Evolutionary conservation across 1,140 invertebrate species (phyloP), one percentile per base, ranked within the genome.

Genomic region (Tetramorium parvispinum): DNA sequence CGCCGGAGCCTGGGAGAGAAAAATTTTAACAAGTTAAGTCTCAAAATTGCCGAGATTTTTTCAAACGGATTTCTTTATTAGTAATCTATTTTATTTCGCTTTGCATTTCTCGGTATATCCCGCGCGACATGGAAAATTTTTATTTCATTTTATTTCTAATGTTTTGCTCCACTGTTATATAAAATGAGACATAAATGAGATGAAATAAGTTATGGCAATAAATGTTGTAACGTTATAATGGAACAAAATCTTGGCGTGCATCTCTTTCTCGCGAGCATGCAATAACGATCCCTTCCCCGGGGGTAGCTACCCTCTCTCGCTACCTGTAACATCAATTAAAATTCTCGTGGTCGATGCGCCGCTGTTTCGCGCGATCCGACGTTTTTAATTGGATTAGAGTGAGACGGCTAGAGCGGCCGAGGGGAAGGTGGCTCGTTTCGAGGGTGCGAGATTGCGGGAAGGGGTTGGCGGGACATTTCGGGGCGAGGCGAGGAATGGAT

Each of bases 301-400:
- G 79, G 57, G 75, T 66, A 71, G 46, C 86, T 53, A 76, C 82
- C 76, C 86, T 89, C 89, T 90, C 89, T 89, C 83, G 78, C 32
- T 92, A 92, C 89, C 93, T 92, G 92, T 92, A 94, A 94, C 94
- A 94, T 94, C 93, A 94, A 94, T 94, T 94, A 94, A 94, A 94
- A 94, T 94, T 94, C 92, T 92, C 91, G 91, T 90, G 90, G 93
- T 93, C 91, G 93, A 94, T 94, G 92, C 89, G 91, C 91, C 90
- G 92, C 91, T 92, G 92, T 92, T 93, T 93, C 93, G 92, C 92
- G 92, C 92, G 93, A 94, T 94, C 91, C 91, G 91, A 89, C 91
- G 91, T 94, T 94, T 94, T 94, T 94, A 94, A 94, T 94, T 94
- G 93, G 94, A 94, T 94, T 94, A 92, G 91, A 94, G 92, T 55